phyloP scores from a whole-genome alignment of 2,797 vertebrate genomes.

The Tragopan temminckii region DNA sequence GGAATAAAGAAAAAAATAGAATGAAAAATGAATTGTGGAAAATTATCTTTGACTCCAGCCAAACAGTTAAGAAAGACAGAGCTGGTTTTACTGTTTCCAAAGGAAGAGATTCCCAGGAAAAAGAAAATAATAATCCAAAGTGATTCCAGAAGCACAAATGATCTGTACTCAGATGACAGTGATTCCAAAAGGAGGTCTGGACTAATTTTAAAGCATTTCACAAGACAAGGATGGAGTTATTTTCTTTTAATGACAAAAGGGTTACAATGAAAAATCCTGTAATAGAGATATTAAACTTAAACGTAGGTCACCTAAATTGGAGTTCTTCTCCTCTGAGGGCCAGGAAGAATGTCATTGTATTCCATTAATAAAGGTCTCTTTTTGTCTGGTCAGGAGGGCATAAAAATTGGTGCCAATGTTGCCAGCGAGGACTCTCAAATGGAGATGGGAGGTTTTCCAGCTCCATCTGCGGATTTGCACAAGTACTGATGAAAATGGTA shows the following conservation, averaged over 20 bases:
- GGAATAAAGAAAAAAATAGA: background rate
- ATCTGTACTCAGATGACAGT: background rate
- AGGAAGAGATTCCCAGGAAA: background rate
- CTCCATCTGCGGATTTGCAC: background rate
- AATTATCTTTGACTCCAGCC: background rate
- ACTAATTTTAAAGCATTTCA: background rate
- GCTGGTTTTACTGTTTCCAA: background rate
- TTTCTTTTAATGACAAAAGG: background rate
- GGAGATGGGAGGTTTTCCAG: rapidly evolving
- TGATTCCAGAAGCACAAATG: background rate
- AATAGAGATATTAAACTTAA: rapidly evolving
- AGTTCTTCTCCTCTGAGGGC: background rate
- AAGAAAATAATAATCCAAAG: background rate
- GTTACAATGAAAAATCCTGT: rapidly evolving
- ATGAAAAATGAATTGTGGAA: background rate
- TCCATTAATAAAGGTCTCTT: background rate
- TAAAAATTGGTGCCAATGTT: rapidly evolving
- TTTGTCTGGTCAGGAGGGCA: background rate
- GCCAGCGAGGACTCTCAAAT: rapidly evolving
- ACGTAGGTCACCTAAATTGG: rapidly evolving
- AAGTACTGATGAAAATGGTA: rapidly evolving
- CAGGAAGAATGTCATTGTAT: rapidly evolving
- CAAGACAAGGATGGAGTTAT: background rate
- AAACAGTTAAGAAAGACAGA: background rate
- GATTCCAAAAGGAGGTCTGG: background rate